A percentile compares a stretch with the other conserved stretches of the same genome.
Evolutionary conservation across 2,797 vertebrate genomes (phyloP).

Genomic region (Trematomus bernacchii): DNA sequence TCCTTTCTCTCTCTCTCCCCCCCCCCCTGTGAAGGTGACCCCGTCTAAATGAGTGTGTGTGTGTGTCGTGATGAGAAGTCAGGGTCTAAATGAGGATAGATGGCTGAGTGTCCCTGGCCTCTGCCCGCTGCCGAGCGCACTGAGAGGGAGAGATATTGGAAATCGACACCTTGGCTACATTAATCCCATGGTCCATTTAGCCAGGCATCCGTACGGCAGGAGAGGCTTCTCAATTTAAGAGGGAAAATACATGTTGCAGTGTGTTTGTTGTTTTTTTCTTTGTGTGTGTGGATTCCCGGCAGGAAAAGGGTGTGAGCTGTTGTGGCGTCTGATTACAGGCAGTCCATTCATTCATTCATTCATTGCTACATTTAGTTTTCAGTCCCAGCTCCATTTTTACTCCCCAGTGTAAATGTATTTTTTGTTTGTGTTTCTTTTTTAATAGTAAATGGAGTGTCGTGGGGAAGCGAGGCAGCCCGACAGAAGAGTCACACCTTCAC

Average conservation of each 20-base stretch:
- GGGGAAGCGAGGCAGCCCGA: conserved; percentile 91
- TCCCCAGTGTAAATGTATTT: conserved; percentile 18
- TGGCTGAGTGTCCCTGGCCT: conserved; percentile 79
- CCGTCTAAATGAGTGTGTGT: conserved; percentile 44
- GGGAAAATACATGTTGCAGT: conserved; percentile 63
- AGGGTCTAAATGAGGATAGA: conserved; percentile 83
- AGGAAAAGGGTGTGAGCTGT: conserved; percentile 51
- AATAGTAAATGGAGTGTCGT: conserved; percentile 92
- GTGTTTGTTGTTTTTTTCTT: conserved; percentile 45
- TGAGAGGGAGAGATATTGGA: conserved; percentile 80
- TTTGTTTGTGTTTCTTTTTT: conserved; percentile 22
- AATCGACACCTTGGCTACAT: conserved; percentile 83
- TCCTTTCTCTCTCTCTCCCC: conserved; percentile 32
- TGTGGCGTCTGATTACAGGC: conserved; percentile 58
- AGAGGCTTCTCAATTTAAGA: conserved; percentile 68
- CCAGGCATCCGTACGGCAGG: conserved; percentile 62
- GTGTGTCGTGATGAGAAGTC: conserved; percentile 75
- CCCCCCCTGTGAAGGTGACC: conserved; percentile 78
- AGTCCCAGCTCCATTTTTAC: conserved; percentile 31
- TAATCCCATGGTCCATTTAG: conserved; percentile 86
- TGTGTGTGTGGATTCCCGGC: conserved; percentile 16
- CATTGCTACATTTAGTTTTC: conserved; percentile 33
- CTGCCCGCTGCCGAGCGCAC: conserved; percentile 69
- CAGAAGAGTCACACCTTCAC: conserved; percentile 99
- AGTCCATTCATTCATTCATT: conserved; percentile 12